Percentiles rank a stretch among this genome's conserved stretches.
These are phyloP conservation scores for Sylvilagus bachmani DNA, from an alignment of 2,113 vertebrate species.

Conservation along the genomic window DNA sequence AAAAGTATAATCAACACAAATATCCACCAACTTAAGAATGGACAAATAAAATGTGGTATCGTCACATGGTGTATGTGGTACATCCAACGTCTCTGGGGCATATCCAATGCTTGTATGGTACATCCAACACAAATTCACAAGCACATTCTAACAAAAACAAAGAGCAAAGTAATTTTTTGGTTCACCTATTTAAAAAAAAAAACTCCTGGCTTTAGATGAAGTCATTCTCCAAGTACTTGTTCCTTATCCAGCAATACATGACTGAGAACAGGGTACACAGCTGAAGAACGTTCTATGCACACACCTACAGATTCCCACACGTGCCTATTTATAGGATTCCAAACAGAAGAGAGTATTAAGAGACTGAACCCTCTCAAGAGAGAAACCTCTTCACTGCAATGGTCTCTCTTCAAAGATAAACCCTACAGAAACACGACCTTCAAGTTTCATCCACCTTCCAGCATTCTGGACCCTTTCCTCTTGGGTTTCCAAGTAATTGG, in stretches of 20 bases:
- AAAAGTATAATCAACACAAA: neutral
- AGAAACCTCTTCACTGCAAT: neutral
- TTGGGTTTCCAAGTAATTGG: neutral
- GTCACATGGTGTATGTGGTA: neutral
- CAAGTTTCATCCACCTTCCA: neutral
- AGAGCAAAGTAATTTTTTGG: no score
- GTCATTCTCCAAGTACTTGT: no score
- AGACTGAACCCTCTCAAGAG: neutral
- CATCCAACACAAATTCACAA: no score
- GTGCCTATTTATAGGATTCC: constrained; percentile 22
- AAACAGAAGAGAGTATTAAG: constrained; percentile 32
- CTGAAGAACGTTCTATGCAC: neutral
- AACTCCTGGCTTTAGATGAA: no score
- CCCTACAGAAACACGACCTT: neutral
- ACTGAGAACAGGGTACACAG: neutral
- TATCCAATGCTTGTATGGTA: no score
- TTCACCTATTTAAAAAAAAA: no score
- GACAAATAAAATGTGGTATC: neutral
- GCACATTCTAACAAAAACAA: no score
- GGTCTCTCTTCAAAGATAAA: neutral
- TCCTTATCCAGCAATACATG: neutral
- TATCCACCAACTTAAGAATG: neutral
- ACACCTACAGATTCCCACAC: neutral
- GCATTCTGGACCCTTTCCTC: neutral
- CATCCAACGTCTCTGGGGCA: no score